These are phyloP conservation scores for Protobothrops flavoviridis DNA, from an alignment of 2,113 vertebrate genomes.

Conservation along the genomic window DNA sequence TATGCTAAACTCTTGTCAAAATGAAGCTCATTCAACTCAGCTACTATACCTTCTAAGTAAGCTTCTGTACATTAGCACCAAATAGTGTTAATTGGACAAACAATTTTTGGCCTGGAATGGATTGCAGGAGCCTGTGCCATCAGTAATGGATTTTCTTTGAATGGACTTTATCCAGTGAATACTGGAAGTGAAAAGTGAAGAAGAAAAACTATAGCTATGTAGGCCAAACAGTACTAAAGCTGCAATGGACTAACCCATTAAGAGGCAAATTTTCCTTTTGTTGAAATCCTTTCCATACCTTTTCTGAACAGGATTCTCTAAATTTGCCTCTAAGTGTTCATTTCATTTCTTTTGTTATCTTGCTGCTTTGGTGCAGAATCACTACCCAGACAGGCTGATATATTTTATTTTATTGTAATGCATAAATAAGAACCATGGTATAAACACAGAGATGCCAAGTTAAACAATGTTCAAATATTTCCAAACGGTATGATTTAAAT, in stretches of 20 bases:
- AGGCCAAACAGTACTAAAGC: conserved; percentile 57
- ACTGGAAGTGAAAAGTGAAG: conserved; percentile 56
- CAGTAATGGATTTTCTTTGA: conserved; percentile 72
- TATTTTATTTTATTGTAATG: neutral
- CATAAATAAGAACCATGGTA: neutral
- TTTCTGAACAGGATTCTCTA: neutral
- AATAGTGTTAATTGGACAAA: conserved; percentile 68
- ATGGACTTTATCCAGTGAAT: conserved; percentile 30
- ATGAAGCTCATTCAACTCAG: conserved; percentile 50
- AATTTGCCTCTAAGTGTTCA: conserved; percentile 30
- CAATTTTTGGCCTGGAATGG: conserved; percentile 70
- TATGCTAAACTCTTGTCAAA: conserved; percentile 61
- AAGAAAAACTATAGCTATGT: conserved; percentile 49
- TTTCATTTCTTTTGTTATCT: neutral
- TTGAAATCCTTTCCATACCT: neutral
- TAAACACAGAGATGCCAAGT: neutral
- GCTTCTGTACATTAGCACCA: conserved; percentile 57
- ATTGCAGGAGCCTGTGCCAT: conserved; percentile 64
- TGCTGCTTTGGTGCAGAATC: neutral
- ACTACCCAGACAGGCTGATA: neutral
- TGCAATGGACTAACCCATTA: neutral
- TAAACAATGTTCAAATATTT: neutral
- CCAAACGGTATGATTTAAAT: neutral
- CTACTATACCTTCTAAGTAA: conserved; percentile 46
- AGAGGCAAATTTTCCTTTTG: neutral